A percentile compares a stretch with the other conserved stretches of the same genome.
Evolutionary conservation across 2,113 vertebrate genomes (phyloP).

Genomic region (Notarius lentiginosus): DNA sequence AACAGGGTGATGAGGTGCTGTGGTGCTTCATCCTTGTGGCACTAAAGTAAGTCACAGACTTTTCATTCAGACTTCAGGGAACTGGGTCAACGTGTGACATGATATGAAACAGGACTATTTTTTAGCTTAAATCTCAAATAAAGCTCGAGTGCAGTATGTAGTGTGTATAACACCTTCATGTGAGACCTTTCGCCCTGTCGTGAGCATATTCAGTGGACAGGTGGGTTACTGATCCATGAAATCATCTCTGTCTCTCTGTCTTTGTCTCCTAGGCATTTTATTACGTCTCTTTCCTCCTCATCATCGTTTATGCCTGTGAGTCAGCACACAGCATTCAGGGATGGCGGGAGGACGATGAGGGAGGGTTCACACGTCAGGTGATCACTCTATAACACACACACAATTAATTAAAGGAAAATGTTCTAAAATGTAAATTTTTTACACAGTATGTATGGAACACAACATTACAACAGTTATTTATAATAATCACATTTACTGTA

Average conservation of each 20-base stretch:
- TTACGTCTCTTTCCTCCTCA: constrained; percentile 43
- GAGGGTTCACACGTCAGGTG: constrained; percentile 28
- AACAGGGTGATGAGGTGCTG: too few species aligned
- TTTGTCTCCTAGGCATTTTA: constrained; percentile 33
- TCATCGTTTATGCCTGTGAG: constrained; percentile 52
- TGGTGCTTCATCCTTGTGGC: too few species aligned
- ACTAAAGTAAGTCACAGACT: too few species aligned
- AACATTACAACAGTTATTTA: too few species aligned
- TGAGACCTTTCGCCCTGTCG: not conserved
- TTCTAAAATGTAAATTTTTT: not conserved
- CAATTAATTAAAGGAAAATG: not conserved
- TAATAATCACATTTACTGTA: too few species aligned
- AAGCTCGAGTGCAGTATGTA: not conserved
- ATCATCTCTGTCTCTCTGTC: not conserved
- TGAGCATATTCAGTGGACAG: not conserved
- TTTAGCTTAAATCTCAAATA: not conserved
- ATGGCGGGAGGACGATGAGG: constrained; percentile 33
- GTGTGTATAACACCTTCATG: not conserved
- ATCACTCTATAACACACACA: not conserved
- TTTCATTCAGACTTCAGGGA: too few species aligned
- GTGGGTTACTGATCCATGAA: too few species aligned
- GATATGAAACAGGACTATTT: not conserved
- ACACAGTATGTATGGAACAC: not conserved
- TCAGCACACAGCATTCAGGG: constrained; percentile 36
- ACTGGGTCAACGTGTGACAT: not conserved